phyloP scores from a whole-genome alignment of 2,888 invertebrate species.

The Sicus ferrugineus region DNA sequence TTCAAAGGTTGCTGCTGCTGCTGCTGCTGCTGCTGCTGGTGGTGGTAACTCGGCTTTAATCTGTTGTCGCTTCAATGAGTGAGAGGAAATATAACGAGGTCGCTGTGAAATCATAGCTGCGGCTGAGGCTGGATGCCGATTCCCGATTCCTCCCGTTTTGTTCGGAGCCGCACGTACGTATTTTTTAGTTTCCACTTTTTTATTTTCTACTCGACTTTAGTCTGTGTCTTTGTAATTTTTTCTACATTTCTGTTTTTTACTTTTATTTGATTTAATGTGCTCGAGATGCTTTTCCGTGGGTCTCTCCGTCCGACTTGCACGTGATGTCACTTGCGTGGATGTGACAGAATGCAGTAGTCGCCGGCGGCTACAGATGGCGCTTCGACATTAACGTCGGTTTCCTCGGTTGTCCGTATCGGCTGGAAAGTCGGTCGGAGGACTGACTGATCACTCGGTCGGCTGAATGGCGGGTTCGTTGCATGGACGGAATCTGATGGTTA shows the following conservation, averaged over 20 bases:
- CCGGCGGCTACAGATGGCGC: constrained; percentile 14
- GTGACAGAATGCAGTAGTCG: constrained; percentile 25
- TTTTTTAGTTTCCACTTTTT: constrained; percentile 3
- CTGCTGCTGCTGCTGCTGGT: constrained; percentile 16
- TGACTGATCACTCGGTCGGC: no score
- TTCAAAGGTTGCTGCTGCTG: not conserved
- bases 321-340: constrained; percentile 24
- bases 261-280: constrained; percentile 35
- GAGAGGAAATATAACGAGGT: not conserved
- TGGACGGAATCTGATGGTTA: constrained; percentile 39
- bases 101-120: not conserved
- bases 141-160: not conserved
- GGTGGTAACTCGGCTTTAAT: constrained; percentile 13
- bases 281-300: not conserved
- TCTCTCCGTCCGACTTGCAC: not conserved
- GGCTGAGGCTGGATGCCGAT: not conserved
- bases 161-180: constrained; percentile 23
- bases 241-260: constrained; percentile 10
- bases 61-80: constrained; percentile 26
- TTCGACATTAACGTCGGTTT: not conserved
- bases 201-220: constrained; percentile 3
- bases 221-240: not conserved
- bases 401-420: not conserved
- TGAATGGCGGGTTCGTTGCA: constrained; percentile 41
- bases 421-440: not conserved